Evolutionary conservation across 2,113 vertebrate genomes (phyloP).

Genomic region (Hyaena hyaena): DNA sequence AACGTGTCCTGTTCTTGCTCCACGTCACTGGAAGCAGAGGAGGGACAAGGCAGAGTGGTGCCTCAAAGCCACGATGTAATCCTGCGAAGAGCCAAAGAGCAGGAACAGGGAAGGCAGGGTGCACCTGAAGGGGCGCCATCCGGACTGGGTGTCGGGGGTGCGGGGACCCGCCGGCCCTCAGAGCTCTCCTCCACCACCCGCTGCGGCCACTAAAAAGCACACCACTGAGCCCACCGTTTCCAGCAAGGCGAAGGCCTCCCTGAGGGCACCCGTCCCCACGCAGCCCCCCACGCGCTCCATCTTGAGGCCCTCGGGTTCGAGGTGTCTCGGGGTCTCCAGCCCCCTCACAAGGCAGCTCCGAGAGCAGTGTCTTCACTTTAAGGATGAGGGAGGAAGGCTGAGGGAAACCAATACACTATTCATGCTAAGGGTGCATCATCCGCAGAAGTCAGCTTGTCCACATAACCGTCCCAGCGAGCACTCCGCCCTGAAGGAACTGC

Average conservation of each 20-base stretch:
- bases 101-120: background rate
- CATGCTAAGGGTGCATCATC: background rate
- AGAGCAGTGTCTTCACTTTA: background rate
- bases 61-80: background rate
- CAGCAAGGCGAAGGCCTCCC: background rate
- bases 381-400: background rate
- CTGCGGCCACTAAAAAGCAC: background rate
- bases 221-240: background rate
- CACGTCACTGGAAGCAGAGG: background rate
- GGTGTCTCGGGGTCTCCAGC: background rate
- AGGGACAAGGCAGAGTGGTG: background rate
- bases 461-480: background rate
- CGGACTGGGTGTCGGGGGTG: background rate
- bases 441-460: background rate
- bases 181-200: background rate
- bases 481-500: background rate
- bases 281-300: background rate
- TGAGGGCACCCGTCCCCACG: accelerated
- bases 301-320: background rate
- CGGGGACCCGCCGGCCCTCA: too few relatives aligned
- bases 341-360: background rate
- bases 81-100: background rate
- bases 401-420: background rate
- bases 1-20: background rate
- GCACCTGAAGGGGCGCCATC: background rate